Evolutionary conservation across 1,140 invertebrate species (phyloP).

Genomic region (Scaptomyza montana): DNA sequence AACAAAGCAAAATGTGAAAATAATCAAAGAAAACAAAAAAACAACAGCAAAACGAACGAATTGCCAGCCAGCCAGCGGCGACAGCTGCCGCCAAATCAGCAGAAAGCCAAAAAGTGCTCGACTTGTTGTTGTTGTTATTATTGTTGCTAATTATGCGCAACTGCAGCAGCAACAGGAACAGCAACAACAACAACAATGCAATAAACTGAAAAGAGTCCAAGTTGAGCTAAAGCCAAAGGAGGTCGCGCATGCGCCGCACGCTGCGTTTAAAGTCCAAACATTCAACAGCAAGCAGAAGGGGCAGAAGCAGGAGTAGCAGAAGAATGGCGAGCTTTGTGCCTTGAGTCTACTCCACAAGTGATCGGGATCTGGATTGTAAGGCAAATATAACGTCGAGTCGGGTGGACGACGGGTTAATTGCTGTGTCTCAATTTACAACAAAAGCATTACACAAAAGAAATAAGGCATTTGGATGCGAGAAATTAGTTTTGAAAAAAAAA

Average conservation of each 20-base stretch:
- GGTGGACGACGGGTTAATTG: slow-evolving; percentile 55
- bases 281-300: background rate
- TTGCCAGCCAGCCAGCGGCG: slow-evolving; percentile 47
- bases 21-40: background rate
- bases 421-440: slow-evolving; percentile 63
- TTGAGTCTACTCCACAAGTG: slow-evolving; percentile 38
- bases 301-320: slow-evolving; percentile 2
- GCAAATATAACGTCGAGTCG: slow-evolving; percentile 7
- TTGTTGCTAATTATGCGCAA: slow-evolving; percentile 68
- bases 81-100: slow-evolving; percentile 59
- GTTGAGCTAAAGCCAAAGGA: slow-evolving; percentile 35
- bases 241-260: slow-evolving; percentile 61
- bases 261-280: background rate
- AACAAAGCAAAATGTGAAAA: slow-evolving; percentile 35
- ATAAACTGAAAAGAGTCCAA: slow-evolving; percentile 2
- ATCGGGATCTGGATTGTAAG: slow-evolving; percentile 48
- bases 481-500: no score
- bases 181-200: slow-evolving; percentile 16
- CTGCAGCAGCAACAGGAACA: slow-evolving; percentile 43
- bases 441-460: background rate
- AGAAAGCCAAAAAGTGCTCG: slow-evolving; percentile 45
- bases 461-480: background rate
- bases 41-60: background rate
- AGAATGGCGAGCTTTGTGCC: slow-evolving; percentile 10
- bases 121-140: slow-evolving; percentile 38